A percentile compares a stretch with the other conserved stretches of the same genome.
Conservation (phyloP, 1,140 invertebrate genomes). For the Batillaria attramentaria region DNA sequence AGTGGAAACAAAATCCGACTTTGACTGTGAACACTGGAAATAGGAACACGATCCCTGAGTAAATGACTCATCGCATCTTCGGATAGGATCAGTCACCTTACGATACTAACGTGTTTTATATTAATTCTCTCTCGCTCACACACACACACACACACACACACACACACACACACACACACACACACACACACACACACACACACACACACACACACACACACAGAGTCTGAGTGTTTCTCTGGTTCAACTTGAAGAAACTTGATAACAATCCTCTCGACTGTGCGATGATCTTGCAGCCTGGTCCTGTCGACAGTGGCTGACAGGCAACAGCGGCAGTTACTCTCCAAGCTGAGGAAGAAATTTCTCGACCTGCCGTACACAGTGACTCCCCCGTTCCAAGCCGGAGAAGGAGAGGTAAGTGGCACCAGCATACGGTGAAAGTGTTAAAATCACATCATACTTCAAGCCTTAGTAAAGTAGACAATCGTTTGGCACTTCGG, state of each 20-base stretch:
- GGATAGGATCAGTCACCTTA: no score
- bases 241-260: no score
- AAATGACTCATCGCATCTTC: no score
- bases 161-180: conserved; percentile 20
- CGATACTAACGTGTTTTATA: no score
- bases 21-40: no score
- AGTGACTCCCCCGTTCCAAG: neutral
- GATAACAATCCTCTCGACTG: neutral
- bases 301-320: conserved; percentile 14
- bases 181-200: conserved; percentile 20
- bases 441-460: no score
- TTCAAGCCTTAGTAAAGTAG: no score
- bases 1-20: no score
- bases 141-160: neutral
- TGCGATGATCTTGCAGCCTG: neutral
- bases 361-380: conserved; percentile 2
- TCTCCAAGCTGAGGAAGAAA: neutral
- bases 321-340: neutral
- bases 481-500: no score
- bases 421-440: no score
- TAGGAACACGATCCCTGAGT: no score
- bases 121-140: neutral
- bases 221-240: neutral
- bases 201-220: conserved; percentile 9
- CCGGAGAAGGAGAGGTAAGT: conserved; percentile 24